Evolutionary conservation across 1,140 invertebrate genomes (phyloP).

Genomic region (Ylistrum balloti): DNA sequence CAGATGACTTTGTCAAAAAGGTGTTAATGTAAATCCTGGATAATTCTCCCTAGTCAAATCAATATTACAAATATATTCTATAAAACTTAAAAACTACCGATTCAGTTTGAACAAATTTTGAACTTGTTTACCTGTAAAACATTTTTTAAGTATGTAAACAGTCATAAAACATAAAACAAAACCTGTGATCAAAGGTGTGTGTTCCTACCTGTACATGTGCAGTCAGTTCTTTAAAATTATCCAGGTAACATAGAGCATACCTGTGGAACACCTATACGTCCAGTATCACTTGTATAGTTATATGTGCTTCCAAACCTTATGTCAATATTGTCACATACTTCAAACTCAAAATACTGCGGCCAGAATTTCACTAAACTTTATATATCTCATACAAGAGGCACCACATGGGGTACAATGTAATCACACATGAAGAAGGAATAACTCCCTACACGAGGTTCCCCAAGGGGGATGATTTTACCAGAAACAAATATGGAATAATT

Average conservation of each 20-base stretch:
- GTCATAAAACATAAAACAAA: background rate
- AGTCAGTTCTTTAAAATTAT: background rate
- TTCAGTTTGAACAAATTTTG: background rate
- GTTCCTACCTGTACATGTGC: background rate
- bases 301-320: constrained; percentile 11
- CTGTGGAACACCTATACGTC: background rate
- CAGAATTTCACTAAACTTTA: constrained; percentile 20
- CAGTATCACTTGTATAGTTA: background rate
- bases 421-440: background rate
- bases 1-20: too few relatives aligned
- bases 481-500: too few relatives aligned
- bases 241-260: background rate
- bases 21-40: too few relatives aligned
- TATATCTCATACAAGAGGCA: background rate
- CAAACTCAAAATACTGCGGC: background rate
- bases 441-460: background rate
- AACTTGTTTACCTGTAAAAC: background rate
- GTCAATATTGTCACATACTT: constrained; percentile 35
- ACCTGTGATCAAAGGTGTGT: background rate
- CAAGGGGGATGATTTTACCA: background rate
- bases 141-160: background rate
- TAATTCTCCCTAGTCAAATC: too few relatives aligned
- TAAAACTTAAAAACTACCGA: too few relatives aligned
- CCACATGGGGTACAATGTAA: background rate
- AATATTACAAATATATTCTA: too few relatives aligned